Evolutionary conservation across 1,140 invertebrate species (phyloP).

Genomic region (Zophobas atratus): DNA sequence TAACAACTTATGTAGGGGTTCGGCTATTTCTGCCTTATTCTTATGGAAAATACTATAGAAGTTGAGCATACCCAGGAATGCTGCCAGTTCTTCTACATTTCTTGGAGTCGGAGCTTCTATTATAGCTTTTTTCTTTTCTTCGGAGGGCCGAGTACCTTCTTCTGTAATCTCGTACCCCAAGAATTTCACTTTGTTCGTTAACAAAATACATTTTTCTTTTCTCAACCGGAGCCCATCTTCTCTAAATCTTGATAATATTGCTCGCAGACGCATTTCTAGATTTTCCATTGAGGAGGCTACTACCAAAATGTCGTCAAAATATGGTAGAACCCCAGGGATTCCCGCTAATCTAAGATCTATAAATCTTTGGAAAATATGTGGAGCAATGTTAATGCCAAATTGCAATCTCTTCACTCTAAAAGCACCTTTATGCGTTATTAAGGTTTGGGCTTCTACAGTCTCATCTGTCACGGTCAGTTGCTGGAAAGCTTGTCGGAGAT

Average conservation of each 20-base stretch:
- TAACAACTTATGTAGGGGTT: conserved; percentile 57
- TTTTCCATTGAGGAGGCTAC: conserved; percentile 53
- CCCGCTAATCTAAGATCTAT: conserved; percentile 63
- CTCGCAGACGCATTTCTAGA: conserved; percentile 42
- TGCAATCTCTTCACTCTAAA: conserved; percentile 48
- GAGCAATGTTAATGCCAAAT: conserved; percentile 52
- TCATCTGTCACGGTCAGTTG: conserved; percentile 51
- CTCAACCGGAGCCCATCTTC: conserved; percentile 63
- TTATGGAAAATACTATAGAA: conserved; percentile 65
- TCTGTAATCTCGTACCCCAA: conserved; percentile 60
- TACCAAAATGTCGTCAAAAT: conserved; percentile 66
- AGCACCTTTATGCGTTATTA: conserved; percentile 49
- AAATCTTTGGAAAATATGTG: conserved; percentile 65
- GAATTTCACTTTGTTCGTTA: conserved; percentile 55
- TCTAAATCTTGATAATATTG: conserved; percentile 47
- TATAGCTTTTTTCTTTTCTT: conserved; percentile 66
- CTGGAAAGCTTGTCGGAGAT: conserved; percentile 52
- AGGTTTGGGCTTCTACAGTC: conserved; percentile 43
- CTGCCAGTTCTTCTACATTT: conserved; percentile 64
- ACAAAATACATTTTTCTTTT: conserved; percentile 64
- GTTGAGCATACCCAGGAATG: conserved; percentile 66
- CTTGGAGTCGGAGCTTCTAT: conserved; percentile 63
- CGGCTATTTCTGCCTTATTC: conserved; percentile 58
- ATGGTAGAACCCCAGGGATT: conserved; percentile 60
- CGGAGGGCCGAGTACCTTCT: conserved; percentile 60